Evolutionary conservation across 2,797 vertebrate genomes (phyloP).

Genomic region (Podarcis siculus): DNA sequence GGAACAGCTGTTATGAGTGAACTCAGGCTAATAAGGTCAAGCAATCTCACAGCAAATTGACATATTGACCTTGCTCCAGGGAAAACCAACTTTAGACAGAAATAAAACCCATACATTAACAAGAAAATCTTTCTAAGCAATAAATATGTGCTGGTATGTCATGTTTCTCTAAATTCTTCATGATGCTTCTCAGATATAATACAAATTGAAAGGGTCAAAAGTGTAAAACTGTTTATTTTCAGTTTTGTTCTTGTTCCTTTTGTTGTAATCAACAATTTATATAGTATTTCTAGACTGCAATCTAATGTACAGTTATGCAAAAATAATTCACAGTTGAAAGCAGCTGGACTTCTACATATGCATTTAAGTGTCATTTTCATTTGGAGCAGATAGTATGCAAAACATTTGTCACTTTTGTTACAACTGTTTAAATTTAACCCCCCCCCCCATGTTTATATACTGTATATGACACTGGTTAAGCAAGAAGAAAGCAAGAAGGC

Average conservation of each 20-base stretch:
- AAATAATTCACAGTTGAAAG: not conserved
- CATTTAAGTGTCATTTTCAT: not conserved
- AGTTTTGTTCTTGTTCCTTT: not conserved
- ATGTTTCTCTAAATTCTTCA: not conserved
- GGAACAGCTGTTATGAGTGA: slow-evolving; percentile 47
- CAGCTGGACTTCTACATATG: not conserved
- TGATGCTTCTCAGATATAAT: not conserved
- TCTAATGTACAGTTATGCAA: not conserved
- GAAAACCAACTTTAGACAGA: not conserved
- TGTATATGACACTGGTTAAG: not conserved
- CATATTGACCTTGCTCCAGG: not conserved
- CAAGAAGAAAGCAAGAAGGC: not conserved
- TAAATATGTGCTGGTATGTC: not conserved
- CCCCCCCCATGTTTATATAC: too few relatives aligned
- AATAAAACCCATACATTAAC: not conserved
- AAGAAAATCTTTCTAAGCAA: slow-evolving; percentile 12
- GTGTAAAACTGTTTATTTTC: not conserved
- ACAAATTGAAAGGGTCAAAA: not conserved
- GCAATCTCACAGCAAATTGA: slow-evolving; percentile 25
- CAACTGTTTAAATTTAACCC: not conserved
- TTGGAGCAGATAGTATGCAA: not conserved
- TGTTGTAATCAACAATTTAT: not conserved
- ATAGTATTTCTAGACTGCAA: not conserved
- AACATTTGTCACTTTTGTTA: not conserved
- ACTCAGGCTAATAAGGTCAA: slow-evolving; percentile 21